phyloP scores from a whole-genome alignment of 2,113 vertebrate genomes.

The Aldabrachelys gigantea region DNA sequence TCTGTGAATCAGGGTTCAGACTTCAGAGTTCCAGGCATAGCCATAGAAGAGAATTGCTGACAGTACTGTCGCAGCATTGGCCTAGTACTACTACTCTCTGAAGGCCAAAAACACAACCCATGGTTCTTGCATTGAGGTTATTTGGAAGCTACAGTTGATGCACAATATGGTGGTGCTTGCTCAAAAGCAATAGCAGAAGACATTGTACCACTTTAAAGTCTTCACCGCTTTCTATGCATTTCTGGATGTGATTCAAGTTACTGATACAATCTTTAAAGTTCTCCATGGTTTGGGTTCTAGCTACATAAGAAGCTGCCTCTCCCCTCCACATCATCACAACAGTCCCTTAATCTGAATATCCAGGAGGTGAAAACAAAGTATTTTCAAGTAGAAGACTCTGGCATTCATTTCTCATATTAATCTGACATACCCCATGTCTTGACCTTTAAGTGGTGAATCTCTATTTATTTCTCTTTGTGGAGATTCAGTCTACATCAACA shows the following conservation, averaged over 20 bases:
- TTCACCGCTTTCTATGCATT: not conserved
- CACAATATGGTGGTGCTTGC: too few species aligned
- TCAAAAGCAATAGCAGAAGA: too few species aligned
- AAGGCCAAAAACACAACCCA: too few species aligned
- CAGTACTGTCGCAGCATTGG: too few species aligned
- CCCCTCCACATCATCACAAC: not conserved
- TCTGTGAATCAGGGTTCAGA: too few species aligned
- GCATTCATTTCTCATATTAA: not conserved
- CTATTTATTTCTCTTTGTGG: not conserved
- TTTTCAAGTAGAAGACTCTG: not conserved
- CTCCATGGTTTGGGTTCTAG: not conserved
- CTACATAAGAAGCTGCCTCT: not conserved
- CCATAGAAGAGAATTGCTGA: too few species aligned
- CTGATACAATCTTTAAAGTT: not conserved
- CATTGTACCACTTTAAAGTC: too few species aligned
- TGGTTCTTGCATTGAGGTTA: too few species aligned
- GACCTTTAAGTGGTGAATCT: not conserved
- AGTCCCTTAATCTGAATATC: not conserved
- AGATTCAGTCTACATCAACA: too few species aligned
- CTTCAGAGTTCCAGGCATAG: too few species aligned
- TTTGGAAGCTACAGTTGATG: too few species aligned
- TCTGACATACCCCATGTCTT: not conserved
- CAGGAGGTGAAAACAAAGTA: not conserved
- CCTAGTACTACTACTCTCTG: too few species aligned
- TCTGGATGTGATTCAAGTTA: not conserved